Evolutionary conservation across 2,113 vertebrate species (phyloP), one percentile per base, ranked within the genome.

Genomic region (Sapayoa aenigma): DNA sequence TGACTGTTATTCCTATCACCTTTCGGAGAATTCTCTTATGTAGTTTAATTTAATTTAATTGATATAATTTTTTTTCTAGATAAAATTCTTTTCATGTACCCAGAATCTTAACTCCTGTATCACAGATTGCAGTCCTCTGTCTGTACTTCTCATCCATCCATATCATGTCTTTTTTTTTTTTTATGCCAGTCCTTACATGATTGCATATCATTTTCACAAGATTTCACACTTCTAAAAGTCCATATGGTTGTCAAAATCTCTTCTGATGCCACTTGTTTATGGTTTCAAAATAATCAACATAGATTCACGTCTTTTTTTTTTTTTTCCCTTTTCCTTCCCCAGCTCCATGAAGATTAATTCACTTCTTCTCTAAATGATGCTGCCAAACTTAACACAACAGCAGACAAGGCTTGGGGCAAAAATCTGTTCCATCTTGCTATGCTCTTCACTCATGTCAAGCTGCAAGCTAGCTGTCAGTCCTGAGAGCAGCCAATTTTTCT

Each of bases 201-300:
- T 39, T 59, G 35, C 56, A 46, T 84, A 93, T 94, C 24, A 90
- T 78, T 90, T 97, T 90, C 90, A 86, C 76, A 94, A 95, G 56
- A 90, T 68, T 90, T 96, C 90, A 86, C 95, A 92, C 90, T 93
- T 91, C 41, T 78, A 53, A 71, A 95, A 86, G 94, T 90, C 95
- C 94, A 96, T 96, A 94, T 95, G 93, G 88, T 68, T 90, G 92
- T 97, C 94, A 97, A 73, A 87, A 52, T 84, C 60, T 86, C 94
- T 96, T 94, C 83, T 92, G 87, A 93, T 95, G 66, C 60, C 79
- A 81, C 79, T 96, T 95, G 90, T 94, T 97, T 96, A 93, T 78
- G 52, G 37, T 79, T 96, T 94, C 72, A 94, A 96, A 93, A 95
- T 84, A 92, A 81, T 90, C 95, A 94, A 96, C 93, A 96, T 16